phyloP scores from a whole-genome alignment of 1,140 invertebrate species.

The Geopemphigus sp. region DNA sequence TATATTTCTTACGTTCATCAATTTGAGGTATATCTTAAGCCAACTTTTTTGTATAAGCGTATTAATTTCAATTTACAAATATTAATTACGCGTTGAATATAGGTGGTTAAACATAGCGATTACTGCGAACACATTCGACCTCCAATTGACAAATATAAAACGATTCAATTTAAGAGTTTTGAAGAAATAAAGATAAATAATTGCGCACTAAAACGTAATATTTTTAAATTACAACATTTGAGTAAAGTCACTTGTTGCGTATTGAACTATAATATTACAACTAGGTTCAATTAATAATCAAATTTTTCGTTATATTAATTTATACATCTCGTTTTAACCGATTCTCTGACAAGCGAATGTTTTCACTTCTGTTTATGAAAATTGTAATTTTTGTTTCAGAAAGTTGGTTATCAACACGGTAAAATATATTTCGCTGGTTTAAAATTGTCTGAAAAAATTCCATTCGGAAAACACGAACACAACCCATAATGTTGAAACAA shows the following conservation, averaged over 20 bases:
- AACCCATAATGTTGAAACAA: not conserved
- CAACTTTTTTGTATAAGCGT: too few relatives aligned
- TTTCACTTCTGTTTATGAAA: too few relatives aligned
- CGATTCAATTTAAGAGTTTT: conserved; percentile 94
- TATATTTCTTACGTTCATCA: conserved; percentile 98
- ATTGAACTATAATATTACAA: too few relatives aligned
- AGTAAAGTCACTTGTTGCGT: too few relatives aligned
- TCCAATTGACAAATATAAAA: conserved; percentile 96
- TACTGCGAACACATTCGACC: conserved; percentile 98
- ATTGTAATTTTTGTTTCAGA: conserved; percentile 55
- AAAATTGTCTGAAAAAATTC: conserved; percentile 62
- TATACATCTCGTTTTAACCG: too few relatives aligned
- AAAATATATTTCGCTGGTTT: conserved; percentile 84
- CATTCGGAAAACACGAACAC: conserved; percentile 50
- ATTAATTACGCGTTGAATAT: conserved; percentile 53
- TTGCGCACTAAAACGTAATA: too few relatives aligned
- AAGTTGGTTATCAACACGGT: conserved; percentile 68
- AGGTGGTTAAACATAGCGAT: conserved; percentile 93
- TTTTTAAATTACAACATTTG: conserved; percentile 31
- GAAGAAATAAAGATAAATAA: conserved; percentile 80
- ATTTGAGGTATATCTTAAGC: conserved; percentile 75
- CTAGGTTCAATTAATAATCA: too few relatives aligned
- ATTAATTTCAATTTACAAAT: not conserved
- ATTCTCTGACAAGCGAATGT: too few relatives aligned
- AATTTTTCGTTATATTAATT: too few relatives aligned